Conservation (phyloP, 92 coral and sea anemone species). For the Siderastrea radians region DNA sequence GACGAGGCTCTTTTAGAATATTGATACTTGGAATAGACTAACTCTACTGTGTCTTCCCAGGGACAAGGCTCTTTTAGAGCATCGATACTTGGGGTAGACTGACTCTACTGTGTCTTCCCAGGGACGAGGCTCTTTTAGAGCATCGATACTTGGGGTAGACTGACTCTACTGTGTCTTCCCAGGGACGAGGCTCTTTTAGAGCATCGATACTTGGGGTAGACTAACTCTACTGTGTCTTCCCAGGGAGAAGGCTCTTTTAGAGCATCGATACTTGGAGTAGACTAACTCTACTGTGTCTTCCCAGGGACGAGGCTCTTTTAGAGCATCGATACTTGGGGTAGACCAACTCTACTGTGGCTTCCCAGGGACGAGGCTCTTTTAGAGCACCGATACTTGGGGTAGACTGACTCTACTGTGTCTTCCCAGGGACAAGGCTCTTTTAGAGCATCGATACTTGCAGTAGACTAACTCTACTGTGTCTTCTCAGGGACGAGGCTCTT, state of each 20-base stretch:
- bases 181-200: neutral
- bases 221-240: neutral
- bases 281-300: no score
- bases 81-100: slow-evolving; percentile 4
- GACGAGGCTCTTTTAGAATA: neutral
- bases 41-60: neutral
- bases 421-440: neutral
- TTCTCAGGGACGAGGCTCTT: neutral
- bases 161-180: neutral
- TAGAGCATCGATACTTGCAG: neutral
- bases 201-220: neutral
- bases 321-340: no score
- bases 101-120: neutral
- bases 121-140: neutral
- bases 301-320: no score
- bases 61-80: neutral
- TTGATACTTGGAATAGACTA: neutral
- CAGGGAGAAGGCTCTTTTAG: neutral
- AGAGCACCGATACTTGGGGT: neutral
- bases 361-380: neutral
- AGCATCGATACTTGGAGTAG: slow-evolving; percentile 12
- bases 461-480: neutral
- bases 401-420: no score
- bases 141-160: neutral
- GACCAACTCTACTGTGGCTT: neutral